phyloP scores from a whole-genome alignment of 2,888 invertebrate species.

The Ectropis crepuscularia region DNA sequence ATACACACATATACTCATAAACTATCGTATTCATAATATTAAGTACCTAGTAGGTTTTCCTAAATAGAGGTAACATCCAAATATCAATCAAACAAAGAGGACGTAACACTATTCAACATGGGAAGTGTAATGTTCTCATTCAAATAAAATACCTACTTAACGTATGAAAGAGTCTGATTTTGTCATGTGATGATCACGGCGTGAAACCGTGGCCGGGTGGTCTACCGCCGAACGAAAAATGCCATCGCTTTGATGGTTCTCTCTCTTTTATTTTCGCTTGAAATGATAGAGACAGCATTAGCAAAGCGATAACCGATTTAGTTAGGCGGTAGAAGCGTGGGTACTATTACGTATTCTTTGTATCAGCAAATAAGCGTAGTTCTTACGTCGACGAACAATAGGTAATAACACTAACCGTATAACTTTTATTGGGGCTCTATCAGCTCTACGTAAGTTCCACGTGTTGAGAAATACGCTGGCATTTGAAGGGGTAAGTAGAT shows the following conservation, averaged over 20 bases:
- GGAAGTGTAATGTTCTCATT: not conserved
- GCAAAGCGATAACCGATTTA: no score
- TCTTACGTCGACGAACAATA: conserved; percentile 13
- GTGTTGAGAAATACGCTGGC: conserved; percentile 4
- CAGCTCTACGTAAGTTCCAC: conserved; percentile 8
- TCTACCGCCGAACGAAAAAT: not conserved
- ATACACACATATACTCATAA: no score
- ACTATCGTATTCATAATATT: no score
- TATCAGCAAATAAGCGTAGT: not conserved
- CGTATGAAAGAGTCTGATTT: not conserved
- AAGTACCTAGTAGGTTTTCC: no score
- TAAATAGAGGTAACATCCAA: no score
- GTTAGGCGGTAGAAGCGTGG: no score
- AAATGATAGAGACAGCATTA: no score
- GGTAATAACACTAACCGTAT: conserved; percentile 17
- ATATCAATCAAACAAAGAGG: not conserved
- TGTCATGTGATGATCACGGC: conserved; percentile 10
- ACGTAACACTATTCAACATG: not conserved
- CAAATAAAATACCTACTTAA: not conserved
- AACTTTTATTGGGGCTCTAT: conserved; percentile 20
- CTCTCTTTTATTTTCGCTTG: no score
- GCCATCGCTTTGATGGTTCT: no score
- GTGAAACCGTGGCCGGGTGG: not conserved
- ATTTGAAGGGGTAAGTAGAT: conserved; percentile 4
- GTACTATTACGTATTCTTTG: no score